phyloP scores from a whole-genome alignment of 2,888 invertebrate genomes.

The Aproaerema taeniolella region DNA sequence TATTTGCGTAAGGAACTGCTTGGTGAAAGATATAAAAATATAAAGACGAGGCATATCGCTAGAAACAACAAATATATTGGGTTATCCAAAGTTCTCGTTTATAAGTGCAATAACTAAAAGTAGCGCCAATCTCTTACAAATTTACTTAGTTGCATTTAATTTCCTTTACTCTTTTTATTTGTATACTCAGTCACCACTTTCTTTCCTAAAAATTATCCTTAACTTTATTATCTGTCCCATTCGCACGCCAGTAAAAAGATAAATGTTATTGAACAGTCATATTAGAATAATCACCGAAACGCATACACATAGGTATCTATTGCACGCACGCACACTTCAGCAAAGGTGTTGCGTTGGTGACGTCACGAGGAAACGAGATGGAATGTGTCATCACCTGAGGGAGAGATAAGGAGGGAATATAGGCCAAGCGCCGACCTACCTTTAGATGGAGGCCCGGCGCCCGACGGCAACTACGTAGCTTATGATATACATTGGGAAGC shows the following conservation, averaged over 20 bases:
- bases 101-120: too few relatives aligned
- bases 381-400: constrained; percentile 20
- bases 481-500: constrained; percentile 49
- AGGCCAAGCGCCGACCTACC: constrained; percentile 75
- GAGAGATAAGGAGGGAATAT: constrained; percentile 56
- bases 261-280: constrained; percentile 25
- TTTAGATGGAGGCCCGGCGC: constrained; percentile 57
- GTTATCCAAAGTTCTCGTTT: too few relatives aligned
- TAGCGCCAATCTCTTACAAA: too few relatives aligned
- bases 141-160: too few relatives aligned
- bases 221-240: too few relatives aligned
- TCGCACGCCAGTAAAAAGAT: constrained; percentile 15
- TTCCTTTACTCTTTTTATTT: too few relatives aligned
- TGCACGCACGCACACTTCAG: constrained; percentile 45
- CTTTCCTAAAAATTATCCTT: too few relatives aligned
- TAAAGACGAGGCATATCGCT: too few relatives aligned
- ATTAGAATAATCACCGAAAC: constrained; percentile 36
- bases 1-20: too few relatives aligned
- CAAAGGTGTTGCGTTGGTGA: constrained; percentile 57
- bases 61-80: too few relatives aligned
- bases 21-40: too few relatives aligned
- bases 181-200: too few relatives aligned
- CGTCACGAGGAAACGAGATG: constrained; percentile 59
- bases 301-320: constrained; percentile 33
- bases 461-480: constrained; percentile 44